Percentiles rank a stretch among this genome's conserved stretches.
Conservation (phyloP, 2,113 vertebrate species). For the Lamprotornis superbus region DNA sequence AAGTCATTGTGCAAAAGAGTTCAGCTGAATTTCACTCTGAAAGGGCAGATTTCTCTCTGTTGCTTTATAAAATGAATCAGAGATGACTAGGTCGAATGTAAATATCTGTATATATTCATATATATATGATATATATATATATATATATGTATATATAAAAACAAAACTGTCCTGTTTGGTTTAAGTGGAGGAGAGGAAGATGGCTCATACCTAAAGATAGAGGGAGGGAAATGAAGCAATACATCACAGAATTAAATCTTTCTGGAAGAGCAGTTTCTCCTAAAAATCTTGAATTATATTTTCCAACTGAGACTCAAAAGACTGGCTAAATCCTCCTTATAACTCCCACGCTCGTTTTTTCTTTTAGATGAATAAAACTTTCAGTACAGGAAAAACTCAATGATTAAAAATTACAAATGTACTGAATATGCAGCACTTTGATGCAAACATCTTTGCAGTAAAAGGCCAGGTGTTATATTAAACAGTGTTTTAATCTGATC, state of each 20-base stretch:
- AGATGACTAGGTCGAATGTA: accelerated
- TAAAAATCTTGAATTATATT: not conserved
- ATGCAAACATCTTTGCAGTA: not conserved
- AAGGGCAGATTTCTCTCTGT: not conserved
- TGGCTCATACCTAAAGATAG: not conserved
- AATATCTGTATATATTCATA: not conserved
- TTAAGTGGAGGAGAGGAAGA: not conserved
- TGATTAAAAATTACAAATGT: conserved; percentile 45
- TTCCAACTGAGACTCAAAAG: not conserved
- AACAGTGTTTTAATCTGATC: conserved; percentile 25
- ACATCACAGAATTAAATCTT: not conserved
- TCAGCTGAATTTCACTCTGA: not conserved
- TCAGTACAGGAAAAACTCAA: not conserved
- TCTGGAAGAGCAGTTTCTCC: conserved; percentile 24
- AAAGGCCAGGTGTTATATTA: conserved; percentile 43
- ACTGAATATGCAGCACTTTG: conserved; percentile 12
- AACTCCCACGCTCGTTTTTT: not conserved
- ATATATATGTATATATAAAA: not conserved
- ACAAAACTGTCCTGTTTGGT: not conserved
- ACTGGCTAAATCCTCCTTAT: not conserved
- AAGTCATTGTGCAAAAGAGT: not conserved
- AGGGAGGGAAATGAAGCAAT: not conserved
- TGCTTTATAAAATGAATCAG: not conserved
- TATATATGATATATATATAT: too few species aligned
- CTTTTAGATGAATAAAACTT: conserved; percentile 22